Conservation (phyloP, 2,113 vertebrate genomes). For the Callaeas wilsoni region DNA sequence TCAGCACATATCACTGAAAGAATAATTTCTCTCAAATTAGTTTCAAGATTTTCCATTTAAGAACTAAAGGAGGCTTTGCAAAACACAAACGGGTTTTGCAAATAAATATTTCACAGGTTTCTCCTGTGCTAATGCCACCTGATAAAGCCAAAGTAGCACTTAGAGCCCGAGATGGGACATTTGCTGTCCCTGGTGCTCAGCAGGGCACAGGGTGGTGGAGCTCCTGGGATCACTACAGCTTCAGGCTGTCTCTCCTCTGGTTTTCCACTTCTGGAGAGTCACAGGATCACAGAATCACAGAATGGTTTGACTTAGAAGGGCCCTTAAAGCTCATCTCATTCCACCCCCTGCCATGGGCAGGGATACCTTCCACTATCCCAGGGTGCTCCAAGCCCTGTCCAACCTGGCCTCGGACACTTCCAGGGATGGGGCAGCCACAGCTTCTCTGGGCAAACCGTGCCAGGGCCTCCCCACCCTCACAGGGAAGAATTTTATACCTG, state of each 20-base stretch:
- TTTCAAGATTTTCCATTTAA: background rate
- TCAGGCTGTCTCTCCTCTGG: background rate
- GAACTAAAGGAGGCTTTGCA: background rate
- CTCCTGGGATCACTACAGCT: background rate
- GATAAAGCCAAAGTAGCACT: accelerated
- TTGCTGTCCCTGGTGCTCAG: accelerated
- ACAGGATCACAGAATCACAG: background rate
- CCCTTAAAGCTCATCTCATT: background rate
- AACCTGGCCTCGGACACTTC: background rate
- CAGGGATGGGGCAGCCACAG: background rate
- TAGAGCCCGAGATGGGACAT: background rate
- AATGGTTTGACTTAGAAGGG: background rate
- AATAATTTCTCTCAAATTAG: background rate
- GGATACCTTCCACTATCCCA: background rate
- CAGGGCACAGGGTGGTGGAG: background rate
- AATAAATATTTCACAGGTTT: background rate
- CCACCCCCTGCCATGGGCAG: background rate
- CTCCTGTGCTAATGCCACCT: background rate
- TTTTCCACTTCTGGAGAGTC: background rate
- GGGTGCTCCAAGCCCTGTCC: accelerated
- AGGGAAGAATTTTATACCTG: background rate
- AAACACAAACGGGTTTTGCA: background rate
- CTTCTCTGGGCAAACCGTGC: background rate
- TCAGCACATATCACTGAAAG: background rate
- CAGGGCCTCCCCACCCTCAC: background rate